Conservation (phyloP, 2,113 vertebrate species). For the Chunga burmeisteri region DNA sequence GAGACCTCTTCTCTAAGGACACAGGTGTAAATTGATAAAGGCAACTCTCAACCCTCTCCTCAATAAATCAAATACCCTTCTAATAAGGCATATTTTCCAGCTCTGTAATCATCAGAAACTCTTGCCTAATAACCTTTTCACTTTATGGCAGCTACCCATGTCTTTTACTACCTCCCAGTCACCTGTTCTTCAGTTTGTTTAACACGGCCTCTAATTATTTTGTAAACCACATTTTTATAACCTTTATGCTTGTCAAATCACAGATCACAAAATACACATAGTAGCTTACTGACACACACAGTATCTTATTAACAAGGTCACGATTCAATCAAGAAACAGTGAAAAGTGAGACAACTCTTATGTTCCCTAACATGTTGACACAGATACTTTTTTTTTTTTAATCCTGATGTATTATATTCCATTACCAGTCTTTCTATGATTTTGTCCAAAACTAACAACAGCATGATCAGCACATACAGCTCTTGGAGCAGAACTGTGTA, state of each 20-base stretch:
- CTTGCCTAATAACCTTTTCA: background rate
- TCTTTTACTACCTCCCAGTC: background rate
- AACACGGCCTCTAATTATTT: background rate
- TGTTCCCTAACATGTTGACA: background rate
- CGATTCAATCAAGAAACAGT: background rate
- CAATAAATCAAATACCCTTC: background rate
- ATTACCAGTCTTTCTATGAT: background rate
- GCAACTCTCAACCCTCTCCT: background rate
- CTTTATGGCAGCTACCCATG: background rate
- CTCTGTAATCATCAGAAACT: background rate
- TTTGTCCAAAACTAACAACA: background rate
- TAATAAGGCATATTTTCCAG: background rate
- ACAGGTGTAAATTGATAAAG: background rate
- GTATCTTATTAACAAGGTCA: slow-evolving; percentile 12
- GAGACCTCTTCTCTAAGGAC: background rate
- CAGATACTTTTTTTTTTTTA: background rate
- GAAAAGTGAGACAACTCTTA: background rate
- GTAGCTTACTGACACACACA: background rate
- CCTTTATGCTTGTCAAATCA: background rate
- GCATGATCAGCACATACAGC: background rate
- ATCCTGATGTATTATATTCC: background rate
- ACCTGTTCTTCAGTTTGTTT: background rate
- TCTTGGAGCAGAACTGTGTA: background rate
- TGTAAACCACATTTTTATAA: background rate
- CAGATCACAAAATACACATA: background rate